phyloP scores from a whole-genome alignment of 2,888 invertebrate genomes.

The Phengaris arion region DNA sequence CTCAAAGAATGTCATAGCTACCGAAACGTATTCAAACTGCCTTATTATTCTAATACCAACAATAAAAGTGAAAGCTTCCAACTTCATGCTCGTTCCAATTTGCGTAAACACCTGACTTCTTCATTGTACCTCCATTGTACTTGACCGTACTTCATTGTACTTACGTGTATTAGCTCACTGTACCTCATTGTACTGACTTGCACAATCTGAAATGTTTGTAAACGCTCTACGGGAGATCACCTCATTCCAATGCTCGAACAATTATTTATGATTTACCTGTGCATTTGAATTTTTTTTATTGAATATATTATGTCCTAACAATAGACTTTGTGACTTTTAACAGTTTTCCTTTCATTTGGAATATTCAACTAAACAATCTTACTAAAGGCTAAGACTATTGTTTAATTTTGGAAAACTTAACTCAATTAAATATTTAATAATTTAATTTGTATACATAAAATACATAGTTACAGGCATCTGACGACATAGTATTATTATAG shows the following conservation, averaged over 20 bases:
- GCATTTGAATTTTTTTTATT: constrained; percentile 26
- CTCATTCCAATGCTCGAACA: constrained; percentile 51
- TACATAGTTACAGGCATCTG: too few species aligned
- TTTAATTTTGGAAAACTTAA: too few species aligned
- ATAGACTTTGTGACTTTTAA: not conserved
- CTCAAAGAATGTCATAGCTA: constrained; percentile 41
- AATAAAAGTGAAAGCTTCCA: constrained; percentile 70
- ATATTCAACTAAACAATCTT: too few species aligned
- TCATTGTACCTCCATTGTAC: constrained; percentile 38
- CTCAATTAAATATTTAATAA: too few species aligned
- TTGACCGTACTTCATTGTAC: constrained; percentile 20
- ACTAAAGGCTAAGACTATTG: too few species aligned
- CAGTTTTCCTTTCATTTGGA: not conserved
- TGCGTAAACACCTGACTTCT: constrained; percentile 50
- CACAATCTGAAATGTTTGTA: constrained; percentile 58
- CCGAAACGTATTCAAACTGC: constrained; percentile 48
- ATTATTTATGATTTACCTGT: constrained; percentile 59
- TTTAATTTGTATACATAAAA: too few species aligned
- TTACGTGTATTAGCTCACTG: constrained; percentile 3
- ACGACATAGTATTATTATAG: too few species aligned
- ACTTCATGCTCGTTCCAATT: constrained; percentile 62
- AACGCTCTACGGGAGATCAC: constrained; percentile 56
- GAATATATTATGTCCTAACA: not conserved
- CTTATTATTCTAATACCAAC: constrained; percentile 54
- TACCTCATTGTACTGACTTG: constrained; percentile 43